These are phyloP conservation scores for Drosophila littoralis DNA, from an alignment of 1,140 invertebrate genomes.

Conservation along the genomic window DNA sequence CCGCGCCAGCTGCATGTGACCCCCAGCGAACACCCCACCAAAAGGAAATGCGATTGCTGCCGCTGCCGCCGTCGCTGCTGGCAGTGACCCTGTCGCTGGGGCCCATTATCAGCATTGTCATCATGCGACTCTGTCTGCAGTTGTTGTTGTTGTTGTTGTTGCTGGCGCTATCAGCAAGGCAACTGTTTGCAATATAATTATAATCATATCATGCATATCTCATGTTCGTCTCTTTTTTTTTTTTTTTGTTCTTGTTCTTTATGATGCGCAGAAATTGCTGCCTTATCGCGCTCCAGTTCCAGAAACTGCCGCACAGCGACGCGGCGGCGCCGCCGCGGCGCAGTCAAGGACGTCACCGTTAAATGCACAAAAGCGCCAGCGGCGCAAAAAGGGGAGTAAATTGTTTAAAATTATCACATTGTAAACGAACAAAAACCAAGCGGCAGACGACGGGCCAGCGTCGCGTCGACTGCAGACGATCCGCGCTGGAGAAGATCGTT, in stretches of 20 bases:
- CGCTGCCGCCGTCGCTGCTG: constrained; percentile 25
- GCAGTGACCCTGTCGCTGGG: constrained; percentile 53
- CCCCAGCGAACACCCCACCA: constrained; percentile 43
- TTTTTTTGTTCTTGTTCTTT: neutral
- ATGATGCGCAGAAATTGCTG: constrained; percentile 32
- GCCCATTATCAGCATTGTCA: constrained; percentile 50
- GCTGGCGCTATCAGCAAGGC: constrained; percentile 11
- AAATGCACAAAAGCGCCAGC: constrained; percentile 51
- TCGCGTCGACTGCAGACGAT: constrained; percentile 1
- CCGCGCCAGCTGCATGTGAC: constrained; percentile 52
- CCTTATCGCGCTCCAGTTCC: constrained; percentile 23
- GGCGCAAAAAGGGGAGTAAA: constrained; percentile 63
- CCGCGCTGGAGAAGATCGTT: constrained; percentile 30
- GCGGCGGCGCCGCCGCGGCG: constrained; percentile 22
- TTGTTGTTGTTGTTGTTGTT: constrained; percentile 9
- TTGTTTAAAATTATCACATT: constrained; percentile 81
- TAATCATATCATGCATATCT: constrained; percentile 42
- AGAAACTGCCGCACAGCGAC: constrained; percentile 20
- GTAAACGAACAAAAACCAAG: constrained; percentile 51
- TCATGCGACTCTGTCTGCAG: constrained; percentile 29
- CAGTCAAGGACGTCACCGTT: constrained; percentile 77
- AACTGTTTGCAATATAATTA: constrained; percentile 42
- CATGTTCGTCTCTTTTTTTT: neutral
- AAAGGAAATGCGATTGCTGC: constrained; percentile 42
- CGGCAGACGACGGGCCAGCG: constrained; percentile 18